Conservation (phyloP, 1,140 invertebrate species). For the Saccostrea echinata region DNA sequence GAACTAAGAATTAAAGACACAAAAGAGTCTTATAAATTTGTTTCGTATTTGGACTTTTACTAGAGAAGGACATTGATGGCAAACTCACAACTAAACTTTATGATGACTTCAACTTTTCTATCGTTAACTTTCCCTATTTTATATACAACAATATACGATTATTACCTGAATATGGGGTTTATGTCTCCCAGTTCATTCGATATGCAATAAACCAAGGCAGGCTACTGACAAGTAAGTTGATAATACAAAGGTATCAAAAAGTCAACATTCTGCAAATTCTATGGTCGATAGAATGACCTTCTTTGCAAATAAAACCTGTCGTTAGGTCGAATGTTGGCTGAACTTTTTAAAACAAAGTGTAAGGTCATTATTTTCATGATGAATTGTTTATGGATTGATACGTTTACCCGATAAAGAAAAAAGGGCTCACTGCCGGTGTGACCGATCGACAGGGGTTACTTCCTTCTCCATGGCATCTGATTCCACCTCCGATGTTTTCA, state of each 20-base stretch:
- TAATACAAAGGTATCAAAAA: background rate
- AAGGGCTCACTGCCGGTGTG: background rate
- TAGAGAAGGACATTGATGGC: too few relatives aligned
- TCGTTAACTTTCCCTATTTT: too few relatives aligned
- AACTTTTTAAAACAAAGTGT: background rate
- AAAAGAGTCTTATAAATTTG: too few relatives aligned
- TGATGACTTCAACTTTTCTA: too few relatives aligned
- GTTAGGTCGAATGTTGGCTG: background rate
- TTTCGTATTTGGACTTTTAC: too few relatives aligned
- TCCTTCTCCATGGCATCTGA: background rate
- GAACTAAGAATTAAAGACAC: too few relatives aligned
- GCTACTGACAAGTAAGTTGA: too few relatives aligned
- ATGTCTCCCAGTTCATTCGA: too few relatives aligned
- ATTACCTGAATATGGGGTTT: too few relatives aligned
- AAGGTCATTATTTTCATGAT: background rate
- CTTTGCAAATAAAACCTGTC: background rate
- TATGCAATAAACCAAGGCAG: too few relatives aligned
- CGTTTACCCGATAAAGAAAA: background rate
- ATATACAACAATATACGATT: too few relatives aligned
- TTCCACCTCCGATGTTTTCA: background rate
- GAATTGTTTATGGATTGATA: background rate
- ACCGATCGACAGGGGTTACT: background rate
- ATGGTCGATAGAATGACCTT: background rate
- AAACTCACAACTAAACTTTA: too few relatives aligned
- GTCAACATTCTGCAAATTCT: background rate